phyloP scores from a whole-genome alignment of 2,113 vertebrate genomes.

The Muscicapa adusta region DNA sequence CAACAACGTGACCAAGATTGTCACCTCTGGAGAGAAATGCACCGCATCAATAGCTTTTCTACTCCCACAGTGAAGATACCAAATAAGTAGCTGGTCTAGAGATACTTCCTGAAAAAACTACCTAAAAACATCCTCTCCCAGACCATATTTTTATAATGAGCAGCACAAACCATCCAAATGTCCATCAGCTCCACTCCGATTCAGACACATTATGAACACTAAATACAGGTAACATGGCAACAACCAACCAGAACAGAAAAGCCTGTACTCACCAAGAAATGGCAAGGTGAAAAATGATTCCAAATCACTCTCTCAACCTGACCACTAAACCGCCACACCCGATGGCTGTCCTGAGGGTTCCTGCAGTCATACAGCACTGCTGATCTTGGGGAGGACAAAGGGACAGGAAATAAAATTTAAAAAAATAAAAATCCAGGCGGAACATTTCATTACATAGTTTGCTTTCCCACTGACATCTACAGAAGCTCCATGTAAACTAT shows the following conservation, averaged over 20 bases:
- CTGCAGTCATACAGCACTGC: slow-evolving; percentile 91
- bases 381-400: slow-evolving; percentile 72
- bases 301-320: slow-evolving; percentile 91
- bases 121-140: neutral
- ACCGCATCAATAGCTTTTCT: neutral
- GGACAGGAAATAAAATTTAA: neutral
- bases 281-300: slow-evolving; percentile 93
- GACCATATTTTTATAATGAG: neutral
- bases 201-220: neutral
- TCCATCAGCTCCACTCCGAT: neutral
- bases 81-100: neutral
- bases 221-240: neutral
- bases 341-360: slow-evolving; percentile 82
- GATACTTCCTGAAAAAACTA: neutral
- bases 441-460: neutral
- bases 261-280: slow-evolving; percentile 83
- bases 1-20: neutral
- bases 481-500: neutral
- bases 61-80: neutral
- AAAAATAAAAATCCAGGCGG: neutral
- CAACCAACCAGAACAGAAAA: neutral
- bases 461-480: neutral
- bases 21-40: neutral
- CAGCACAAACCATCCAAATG: neutral
- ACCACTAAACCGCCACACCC: slow-evolving; percentile 92